A percentile compares a stretch with the other conserved stretches of the same genome.
These are phyloP conservation scores for Alouatta palliata DNA, from an alignment of 2,113 vertebrate species.

Conservation along the genomic window DNA sequence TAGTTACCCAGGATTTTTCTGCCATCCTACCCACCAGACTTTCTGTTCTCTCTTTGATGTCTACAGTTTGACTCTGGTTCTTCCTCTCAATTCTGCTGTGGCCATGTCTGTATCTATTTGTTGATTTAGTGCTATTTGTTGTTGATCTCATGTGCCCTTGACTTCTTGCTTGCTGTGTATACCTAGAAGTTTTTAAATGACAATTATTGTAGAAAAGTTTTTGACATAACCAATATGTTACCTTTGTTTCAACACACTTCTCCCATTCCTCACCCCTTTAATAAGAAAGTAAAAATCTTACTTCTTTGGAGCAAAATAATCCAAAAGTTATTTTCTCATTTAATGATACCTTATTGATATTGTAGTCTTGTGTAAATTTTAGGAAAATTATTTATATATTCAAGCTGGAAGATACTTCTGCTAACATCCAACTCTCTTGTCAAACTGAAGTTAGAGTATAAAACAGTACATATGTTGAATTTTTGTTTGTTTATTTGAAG, in stretches of 20 bases:
- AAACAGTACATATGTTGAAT: not conserved
- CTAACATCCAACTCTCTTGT: not conserved
- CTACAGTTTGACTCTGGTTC: not conserved
- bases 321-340: not conserved
- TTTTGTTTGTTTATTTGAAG: not conserved
- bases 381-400: not conserved
- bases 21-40: fast-evolving
- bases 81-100: not conserved
- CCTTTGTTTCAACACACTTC: not conserved
- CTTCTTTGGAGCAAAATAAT: not conserved
- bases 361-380: not conserved
- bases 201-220: not conserved
- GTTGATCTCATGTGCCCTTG: not conserved
- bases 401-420: not conserved
- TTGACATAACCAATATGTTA: not conserved
- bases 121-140: not conserved
- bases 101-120: not conserved
- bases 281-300: not conserved
- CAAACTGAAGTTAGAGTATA: not conserved
- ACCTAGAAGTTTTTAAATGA: not conserved
- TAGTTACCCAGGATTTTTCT: not conserved
- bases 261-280: not conserved
- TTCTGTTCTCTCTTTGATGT: not conserved
- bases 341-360: not conserved
- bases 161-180: not conserved